These are phyloP conservation scores for Harpagifer antarcticus DNA, from an alignment of 2,797 vertebrate genomes.

Conservation along the genomic window DNA sequence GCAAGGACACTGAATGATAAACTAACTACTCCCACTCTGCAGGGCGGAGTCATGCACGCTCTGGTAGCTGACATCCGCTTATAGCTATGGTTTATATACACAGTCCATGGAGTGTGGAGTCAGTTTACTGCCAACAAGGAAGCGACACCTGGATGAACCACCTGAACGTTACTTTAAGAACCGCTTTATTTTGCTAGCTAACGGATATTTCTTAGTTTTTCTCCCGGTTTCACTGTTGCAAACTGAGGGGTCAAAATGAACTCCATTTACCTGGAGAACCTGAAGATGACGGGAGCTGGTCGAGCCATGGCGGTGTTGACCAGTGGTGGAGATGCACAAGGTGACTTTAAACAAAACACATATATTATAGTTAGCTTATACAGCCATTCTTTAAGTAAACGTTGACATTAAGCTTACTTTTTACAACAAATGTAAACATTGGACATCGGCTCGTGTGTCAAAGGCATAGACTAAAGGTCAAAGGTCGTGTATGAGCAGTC, in stretches of 20 bases:
- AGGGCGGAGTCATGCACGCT: too few relatives aligned
- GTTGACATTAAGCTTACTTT: too few relatives aligned
- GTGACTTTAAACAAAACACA: conserved; percentile 69
- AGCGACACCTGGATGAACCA: conserved; percentile 18
- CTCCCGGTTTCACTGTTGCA: background rate
- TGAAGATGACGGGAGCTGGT: conserved; percentile 91
- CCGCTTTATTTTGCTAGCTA: background rate
- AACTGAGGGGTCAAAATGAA: conserved; percentile 72
- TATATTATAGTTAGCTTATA: rapidly evolving
- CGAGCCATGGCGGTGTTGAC: conserved; percentile 93
- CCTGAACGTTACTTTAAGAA: background rate
- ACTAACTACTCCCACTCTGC: too few relatives aligned
- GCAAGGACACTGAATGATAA: too few relatives aligned
- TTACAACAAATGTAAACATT: background rate
- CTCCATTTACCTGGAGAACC: conserved; percentile 87
- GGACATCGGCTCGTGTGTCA: conserved; percentile 22
- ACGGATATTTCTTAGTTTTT: background rate
- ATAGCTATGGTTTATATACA: too few relatives aligned
- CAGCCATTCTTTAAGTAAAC: background rate
- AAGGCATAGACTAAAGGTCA: too few relatives aligned
- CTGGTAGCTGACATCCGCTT: too few relatives aligned
- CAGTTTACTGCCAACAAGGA: conserved; percentile 52
- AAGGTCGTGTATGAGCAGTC: conserved; percentile 29
- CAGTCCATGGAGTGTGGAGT: too few relatives aligned
- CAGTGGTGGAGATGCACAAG: conserved; percentile 97